Evolutionary conservation across 2,113 vertebrate species (phyloP).

Genomic region (Platichthys stellatus): DNA sequence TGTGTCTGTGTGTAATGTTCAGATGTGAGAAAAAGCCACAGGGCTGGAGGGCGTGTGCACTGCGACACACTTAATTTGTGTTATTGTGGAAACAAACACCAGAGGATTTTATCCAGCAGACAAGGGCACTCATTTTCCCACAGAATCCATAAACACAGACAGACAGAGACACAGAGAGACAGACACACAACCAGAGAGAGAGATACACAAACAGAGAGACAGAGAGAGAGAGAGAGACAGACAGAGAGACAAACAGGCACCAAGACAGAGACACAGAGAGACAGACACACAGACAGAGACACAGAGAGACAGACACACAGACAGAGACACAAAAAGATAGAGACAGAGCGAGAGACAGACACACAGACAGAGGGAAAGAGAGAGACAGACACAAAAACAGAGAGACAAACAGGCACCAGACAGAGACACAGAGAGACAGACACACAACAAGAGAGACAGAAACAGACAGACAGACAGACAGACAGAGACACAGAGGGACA

Average conservation of each 20-base stretch:
- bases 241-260: too few relatives aligned
- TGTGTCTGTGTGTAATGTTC: not conserved
- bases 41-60: slow-evolving; percentile 40
- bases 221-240: not conserved
- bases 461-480: not conserved
- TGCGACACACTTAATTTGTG: slow-evolving; percentile 22
- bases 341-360: too few relatives aligned
- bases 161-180: too few relatives aligned
- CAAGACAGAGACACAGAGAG: too few relatives aligned
- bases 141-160: slow-evolving; percentile 11
- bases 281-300: too few relatives aligned
- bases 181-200: too few relatives aligned
- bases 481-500: not conserved
- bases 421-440: not conserved
- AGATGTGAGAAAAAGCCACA: slow-evolving; percentile 15
- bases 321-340: too few relatives aligned
- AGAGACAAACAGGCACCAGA: too few relatives aligned
- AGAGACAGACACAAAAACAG: too few relatives aligned
- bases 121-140: slow-evolving; percentile 49
- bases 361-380: too few relatives aligned
- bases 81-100: slow-evolving; percentile 73
- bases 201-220: too few relatives aligned
- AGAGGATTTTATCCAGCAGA: slow-evolving; percentile 20
- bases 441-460: not conserved
- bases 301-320: too few relatives aligned